Conservation (phyloP, 92 coral and sea anemone genomes). For the Epizoanthus scotinus region DNA sequence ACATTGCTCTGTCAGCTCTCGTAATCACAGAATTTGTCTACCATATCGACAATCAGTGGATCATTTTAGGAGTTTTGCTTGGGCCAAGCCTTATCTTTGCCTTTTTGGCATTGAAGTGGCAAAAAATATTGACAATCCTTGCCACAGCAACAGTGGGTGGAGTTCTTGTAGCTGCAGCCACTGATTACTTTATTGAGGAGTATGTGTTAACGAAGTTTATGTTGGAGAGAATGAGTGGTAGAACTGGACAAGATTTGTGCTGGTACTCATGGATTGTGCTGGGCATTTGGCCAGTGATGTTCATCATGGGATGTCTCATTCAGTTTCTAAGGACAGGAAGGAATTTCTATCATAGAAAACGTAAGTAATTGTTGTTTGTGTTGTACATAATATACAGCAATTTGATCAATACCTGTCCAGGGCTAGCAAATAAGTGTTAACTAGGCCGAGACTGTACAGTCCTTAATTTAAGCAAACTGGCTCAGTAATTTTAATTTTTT, state of each 20-base stretch:
- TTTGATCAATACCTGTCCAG: neutral
- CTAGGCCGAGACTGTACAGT: no score
- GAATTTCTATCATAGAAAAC: constrained; percentile 68
- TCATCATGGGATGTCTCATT: constrained; percentile 73
- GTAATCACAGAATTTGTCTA: constrained; percentile 55
- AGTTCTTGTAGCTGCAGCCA: constrained; percentile 68
- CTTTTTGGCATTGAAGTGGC: constrained; percentile 74
- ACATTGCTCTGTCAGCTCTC: constrained; percentile 73
- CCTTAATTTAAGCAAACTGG: no score
- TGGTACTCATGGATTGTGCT: constrained; percentile 85
- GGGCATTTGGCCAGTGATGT: constrained; percentile 82
- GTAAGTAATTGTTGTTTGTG: constrained; percentile 41
- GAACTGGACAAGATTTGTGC: constrained; percentile 54
- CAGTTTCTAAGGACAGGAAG: constrained; percentile 84
- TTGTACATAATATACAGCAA: neutral
- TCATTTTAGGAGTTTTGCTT: constrained; percentile 86
- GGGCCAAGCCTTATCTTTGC: constrained; percentile 76
- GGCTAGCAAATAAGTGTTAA: no score
- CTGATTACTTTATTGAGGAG: constrained; percentile 84
- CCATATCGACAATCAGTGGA: constrained; percentile 72
- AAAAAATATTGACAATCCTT: constrained; percentile 77
- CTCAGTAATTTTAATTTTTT: no score
- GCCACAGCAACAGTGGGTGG: constrained; percentile 92
- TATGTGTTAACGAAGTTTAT: constrained; percentile 68
- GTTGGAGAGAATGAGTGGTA: constrained; percentile 80